Conservation (phyloP, 1,140 invertebrate species). For the Rhagoletis zephyria region DNA sequence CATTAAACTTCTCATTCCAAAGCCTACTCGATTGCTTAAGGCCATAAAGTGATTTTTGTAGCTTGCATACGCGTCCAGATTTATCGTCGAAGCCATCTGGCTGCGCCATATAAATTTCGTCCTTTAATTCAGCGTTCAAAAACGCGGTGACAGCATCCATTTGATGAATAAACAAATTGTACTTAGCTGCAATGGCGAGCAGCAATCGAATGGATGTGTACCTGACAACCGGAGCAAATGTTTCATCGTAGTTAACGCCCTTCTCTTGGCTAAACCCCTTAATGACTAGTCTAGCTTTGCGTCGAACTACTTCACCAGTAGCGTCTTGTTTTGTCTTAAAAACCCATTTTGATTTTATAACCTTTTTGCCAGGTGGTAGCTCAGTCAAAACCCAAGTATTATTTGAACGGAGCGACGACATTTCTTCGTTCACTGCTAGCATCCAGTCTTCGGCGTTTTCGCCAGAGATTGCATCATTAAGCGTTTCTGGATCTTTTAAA, state of each 20-base stretch:
- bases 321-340: constrained; percentile 43
- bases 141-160: constrained; percentile 47
- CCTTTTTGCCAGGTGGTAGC: constrained; percentile 2
- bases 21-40: constrained; percentile 56
- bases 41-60: constrained; percentile 43
- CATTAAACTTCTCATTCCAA: constrained; percentile 66
- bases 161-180: constrained; percentile 31
- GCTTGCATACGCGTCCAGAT: neutral
- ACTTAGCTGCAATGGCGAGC: constrained; percentile 57
- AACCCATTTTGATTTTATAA: constrained; percentile 16
- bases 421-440: neutral
- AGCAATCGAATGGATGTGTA: constrained; percentile 67
- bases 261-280: constrained; percentile 65
- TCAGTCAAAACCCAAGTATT: constrained; percentile 57
- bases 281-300: constrained; percentile 72
- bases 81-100: neutral
- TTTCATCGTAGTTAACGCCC: constrained; percentile 68
- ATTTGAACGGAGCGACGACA: neutral
- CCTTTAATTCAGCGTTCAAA: constrained; percentile 38
- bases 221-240: constrained; percentile 62
- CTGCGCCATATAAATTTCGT: constrained; percentile 51
- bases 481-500: constrained; percentile 16
- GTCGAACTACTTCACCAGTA: neutral
- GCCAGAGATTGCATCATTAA: constrained; percentile 29
- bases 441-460: constrained; percentile 29